Base-by-base conservation (phyloP, 2,888 invertebrate genomes). In the Spisula subtruncata region DNA sequence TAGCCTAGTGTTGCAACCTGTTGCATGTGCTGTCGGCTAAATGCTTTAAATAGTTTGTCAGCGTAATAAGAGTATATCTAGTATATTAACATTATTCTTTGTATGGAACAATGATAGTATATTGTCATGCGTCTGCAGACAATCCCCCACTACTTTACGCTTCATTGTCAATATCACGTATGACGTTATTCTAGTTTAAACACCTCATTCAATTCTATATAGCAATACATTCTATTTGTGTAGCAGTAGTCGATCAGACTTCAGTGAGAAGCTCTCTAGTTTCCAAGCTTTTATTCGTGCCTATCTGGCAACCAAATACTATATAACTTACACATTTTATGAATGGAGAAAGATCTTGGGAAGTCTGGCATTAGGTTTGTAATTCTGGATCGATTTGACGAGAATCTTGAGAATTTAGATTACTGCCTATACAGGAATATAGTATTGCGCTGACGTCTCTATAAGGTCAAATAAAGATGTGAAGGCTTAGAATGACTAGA, bases 321-420 rank as follows among this genome's bases (percentile, higher is more conserved):
- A 75, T 75, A 75, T 35, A 35, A 75, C 75, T 18, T 75, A 75
- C 75, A 75, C 75, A 75, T 75, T 75, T 75, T 75, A 75, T 75
- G 75, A 75, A 75, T 75, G 75, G 35, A 75, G 18, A n/a, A n/a
- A 75, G n/a, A 32, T 75, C 75, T 75, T 32, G 60, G 60, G 60
- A 66, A 66, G 60, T 66, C 60, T 66, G 25, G 60, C 25, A 66
- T n/a, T 66, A 25, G 60, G 60, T 66, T 66, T 66, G 60, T 66
- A 66, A 25, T 66, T 25, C 60, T 66, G 25, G 8, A 66, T 66
- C 60, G n/a, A 66, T 66, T 66, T 66, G 60, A 66, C 60, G 60
- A 66, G 60, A 66, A 66, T n/a, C 60, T 66, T 66, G 60, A 66
- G 60, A 25, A 66, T 66, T 66, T 66, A n/a, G 60, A 66, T 66